These are phyloP conservation scores for Drosophila sechellia DNA, from an alignment of 1,140 invertebrate species.

Conservation along the genomic window DNA sequence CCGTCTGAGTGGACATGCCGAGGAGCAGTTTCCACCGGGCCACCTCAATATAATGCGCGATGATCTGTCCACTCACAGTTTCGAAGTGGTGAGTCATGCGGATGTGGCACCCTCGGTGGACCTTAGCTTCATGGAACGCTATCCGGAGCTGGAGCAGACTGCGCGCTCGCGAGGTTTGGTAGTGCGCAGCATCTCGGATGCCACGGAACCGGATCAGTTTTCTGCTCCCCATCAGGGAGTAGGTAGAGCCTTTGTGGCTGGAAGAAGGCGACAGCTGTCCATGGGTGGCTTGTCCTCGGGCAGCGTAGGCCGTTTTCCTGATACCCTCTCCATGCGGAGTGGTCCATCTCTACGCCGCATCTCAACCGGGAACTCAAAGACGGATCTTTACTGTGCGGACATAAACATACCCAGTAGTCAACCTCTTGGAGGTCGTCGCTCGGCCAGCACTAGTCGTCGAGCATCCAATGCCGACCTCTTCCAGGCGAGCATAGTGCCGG, in stretches of 20 bases:
- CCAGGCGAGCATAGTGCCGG: constrained; percentile 63
- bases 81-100: constrained; percentile 68
- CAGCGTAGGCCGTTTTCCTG: constrained; percentile 61
- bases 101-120: constrained; percentile 74
- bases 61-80: constrained; percentile 66
- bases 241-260: constrained; percentile 41
- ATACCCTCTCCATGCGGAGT: constrained; percentile 74
- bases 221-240: constrained; percentile 21
- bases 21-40: constrained; percentile 53
- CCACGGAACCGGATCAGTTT: constrained; percentile 59
- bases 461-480: constrained; percentile 78
- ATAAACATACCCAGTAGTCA: constrained; percentile 72
- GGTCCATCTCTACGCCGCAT: constrained; percentile 75
- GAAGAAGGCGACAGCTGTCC: constrained; percentile 63
- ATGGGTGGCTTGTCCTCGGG: constrained; percentile 73
- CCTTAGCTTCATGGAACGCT: constrained; percentile 75
- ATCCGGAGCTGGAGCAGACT: constrained; percentile 78
- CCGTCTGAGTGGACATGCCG: constrained; percentile 84
- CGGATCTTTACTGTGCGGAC: constrained; percentile 76
- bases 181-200: constrained; percentile 77
- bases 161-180: constrained; percentile 70
- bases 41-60: constrained; percentile 46
- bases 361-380: constrained; percentile 70
- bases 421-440: constrained; percentile 55
- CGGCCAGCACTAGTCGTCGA: constrained; percentile 72